Conservation (phyloP, 2,888 invertebrate species). For the Chouioia cunea region DNA sequence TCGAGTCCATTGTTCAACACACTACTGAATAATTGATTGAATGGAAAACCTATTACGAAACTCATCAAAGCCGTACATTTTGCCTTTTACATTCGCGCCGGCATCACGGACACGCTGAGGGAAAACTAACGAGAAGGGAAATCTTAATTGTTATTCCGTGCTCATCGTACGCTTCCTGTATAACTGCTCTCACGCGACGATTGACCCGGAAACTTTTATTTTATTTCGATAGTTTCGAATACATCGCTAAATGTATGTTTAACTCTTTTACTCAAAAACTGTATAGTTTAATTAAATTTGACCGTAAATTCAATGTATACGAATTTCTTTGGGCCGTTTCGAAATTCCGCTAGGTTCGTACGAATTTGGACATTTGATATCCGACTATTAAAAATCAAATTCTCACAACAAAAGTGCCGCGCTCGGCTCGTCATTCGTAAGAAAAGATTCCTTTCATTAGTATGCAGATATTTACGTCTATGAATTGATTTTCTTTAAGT, state of each 20-base stretch:
- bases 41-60: constrained; percentile 4
- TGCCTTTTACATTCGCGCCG: not conserved
- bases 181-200: not conserved
- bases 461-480: constrained; percentile 27
- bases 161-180: not conserved
- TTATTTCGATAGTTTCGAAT: not conserved
- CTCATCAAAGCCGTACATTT: too few species aligned
- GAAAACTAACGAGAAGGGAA: constrained; percentile 25
- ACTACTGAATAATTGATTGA: constrained; percentile 33
- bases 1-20: constrained; percentile 11
- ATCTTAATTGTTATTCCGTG: constrained; percentile 19
- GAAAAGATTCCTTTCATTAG: constrained; percentile 21
- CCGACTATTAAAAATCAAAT: not conserved
- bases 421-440: not conserved
- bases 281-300: too few species aligned
- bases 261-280: not conserved
- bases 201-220: not conserved
- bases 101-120: not conserved
- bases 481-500: constrained; percentile 30
- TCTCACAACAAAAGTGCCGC: not conserved
- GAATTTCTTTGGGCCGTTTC: too few species aligned
- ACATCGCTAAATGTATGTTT: not conserved
- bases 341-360: too few species aligned
- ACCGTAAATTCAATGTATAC: too few species aligned
- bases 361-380: too few species aligned